A percentile compares a stretch with the other conserved stretches of the same genome.
These are phyloP conservation scores for Nyctibius bracteatus DNA, from an alignment of 2,113 vertebrate genomes.

Conservation along the genomic window DNA sequence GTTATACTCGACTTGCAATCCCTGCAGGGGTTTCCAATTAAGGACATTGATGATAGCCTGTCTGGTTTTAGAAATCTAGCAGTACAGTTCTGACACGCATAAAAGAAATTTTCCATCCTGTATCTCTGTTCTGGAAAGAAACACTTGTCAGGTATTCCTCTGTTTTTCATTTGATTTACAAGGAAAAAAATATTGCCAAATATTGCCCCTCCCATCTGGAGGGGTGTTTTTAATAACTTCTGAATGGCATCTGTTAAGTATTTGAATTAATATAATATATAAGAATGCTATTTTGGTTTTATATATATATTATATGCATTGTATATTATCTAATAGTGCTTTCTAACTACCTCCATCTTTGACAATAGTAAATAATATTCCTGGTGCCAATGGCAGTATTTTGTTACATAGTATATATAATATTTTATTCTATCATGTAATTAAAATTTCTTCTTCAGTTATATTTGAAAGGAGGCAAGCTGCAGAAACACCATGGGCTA, in stretches of 20 bases:
- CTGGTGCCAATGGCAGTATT: background rate
- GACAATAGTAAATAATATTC: background rate
- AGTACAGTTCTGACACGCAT: background rate
- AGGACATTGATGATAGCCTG: background rate
- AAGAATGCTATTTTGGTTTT: background rate
- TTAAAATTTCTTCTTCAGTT: background rate
- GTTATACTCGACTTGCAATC: accelerated
- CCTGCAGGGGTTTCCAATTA: background rate
- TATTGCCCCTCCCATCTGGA: background rate
- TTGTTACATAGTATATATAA: background rate
- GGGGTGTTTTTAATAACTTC: background rate
- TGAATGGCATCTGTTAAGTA: background rate
- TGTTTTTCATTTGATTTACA: background rate
- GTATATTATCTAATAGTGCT: background rate
- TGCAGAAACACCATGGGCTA: background rate
- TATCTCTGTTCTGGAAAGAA: background rate
- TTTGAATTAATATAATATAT: background rate
- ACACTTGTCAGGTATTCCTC: background rate
- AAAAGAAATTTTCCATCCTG: background rate
- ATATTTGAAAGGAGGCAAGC: background rate
- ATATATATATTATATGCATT: too few species aligned
- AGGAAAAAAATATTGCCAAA: background rate
- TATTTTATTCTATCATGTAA: background rate
- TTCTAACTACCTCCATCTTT: background rate
- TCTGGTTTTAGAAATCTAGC: background rate